These are phyloP conservation scores for Girardia tigrina DNA, from an alignment of 2,888 invertebrate genomes.

Conservation along the genomic window DNA sequence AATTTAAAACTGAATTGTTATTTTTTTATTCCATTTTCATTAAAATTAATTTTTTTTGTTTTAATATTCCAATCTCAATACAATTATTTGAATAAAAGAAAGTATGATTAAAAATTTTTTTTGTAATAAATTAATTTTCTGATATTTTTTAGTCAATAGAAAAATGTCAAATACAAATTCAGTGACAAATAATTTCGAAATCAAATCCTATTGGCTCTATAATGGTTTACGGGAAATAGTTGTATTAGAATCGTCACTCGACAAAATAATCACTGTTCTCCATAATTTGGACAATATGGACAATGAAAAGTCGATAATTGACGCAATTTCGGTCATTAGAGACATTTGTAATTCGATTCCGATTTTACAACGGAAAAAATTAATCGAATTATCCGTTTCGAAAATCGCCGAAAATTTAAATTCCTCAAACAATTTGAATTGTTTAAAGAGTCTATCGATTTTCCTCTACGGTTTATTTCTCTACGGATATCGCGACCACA, in stretches of 20 bases:
- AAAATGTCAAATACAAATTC: too few relatives aligned
- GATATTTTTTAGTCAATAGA: too few relatives aligned
- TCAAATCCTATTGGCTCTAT: not conserved
- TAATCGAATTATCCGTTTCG: not conserved
- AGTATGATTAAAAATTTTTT: too few relatives aligned
- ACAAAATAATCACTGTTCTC: not conserved
- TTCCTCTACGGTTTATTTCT: not conserved
- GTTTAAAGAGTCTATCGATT: not conserved
- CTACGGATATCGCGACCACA: not conserved
- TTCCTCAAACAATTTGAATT: not conserved
- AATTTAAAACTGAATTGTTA: too few relatives aligned
- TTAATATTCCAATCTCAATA: too few relatives aligned
- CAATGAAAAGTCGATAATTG: not conserved
- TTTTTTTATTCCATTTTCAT: too few relatives aligned
- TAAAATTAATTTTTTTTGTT: too few relatives aligned
- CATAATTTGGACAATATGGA: not conserved
- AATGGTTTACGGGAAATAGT: not conserved
- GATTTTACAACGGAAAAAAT: not conserved
- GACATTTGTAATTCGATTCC: not conserved
- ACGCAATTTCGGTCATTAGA: not conserved
- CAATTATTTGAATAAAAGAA: too few relatives aligned
- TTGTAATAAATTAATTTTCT: too few relatives aligned
- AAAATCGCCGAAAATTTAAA: not conserved
- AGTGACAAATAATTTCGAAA: too few relatives aligned
- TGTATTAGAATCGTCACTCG: not conserved